phyloP scores from a whole-genome alignment of 2,797 vertebrate genomes.

The Aplochiton taeniatus region DNA sequence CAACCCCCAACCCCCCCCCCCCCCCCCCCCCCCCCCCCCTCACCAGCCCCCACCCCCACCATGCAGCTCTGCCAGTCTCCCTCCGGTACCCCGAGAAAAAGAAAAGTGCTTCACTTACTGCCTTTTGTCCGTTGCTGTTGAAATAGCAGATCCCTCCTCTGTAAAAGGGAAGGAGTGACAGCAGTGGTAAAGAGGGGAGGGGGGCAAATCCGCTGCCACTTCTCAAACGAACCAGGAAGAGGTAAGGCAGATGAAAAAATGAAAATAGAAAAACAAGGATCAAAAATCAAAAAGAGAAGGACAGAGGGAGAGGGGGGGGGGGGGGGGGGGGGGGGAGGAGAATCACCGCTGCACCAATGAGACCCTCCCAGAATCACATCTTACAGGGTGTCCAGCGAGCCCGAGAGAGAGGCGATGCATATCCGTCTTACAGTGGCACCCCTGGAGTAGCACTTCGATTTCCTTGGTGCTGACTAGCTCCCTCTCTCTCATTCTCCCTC shows the following conservation, averaged over 20 bases:
- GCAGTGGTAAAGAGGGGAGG: constrained; percentile 45
- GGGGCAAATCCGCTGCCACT: constrained; percentile 58
- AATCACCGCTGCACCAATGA: constrained; percentile 57
- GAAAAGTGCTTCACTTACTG: constrained; percentile 70
- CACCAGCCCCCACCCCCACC: constrained; percentile 60
- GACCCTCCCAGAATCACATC: constrained; percentile 56
- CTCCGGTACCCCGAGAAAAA: constrained; percentile 26
- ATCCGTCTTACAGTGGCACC: constrained; percentile 68
- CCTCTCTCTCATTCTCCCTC: constrained; percentile 42
- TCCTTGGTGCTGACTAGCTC: constrained; percentile 59
- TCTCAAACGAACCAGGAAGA: constrained; percentile 52
- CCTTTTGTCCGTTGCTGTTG: constrained; percentile 59
- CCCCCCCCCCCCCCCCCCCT: constrained; percentile 63
- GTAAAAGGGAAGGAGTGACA: constrained; percentile 18
- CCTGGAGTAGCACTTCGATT: constrained; percentile 79
- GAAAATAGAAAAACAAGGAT: constrained; percentile 23
- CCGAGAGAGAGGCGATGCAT: constrained; percentile 61
- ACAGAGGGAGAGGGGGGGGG: constrained; percentile 4
- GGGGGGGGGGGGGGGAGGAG: constrained; percentile 9
- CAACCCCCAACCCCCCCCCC: constrained; percentile 37
- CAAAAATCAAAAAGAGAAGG: constrained; percentile 40
- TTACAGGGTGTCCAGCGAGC: constrained; percentile 57
- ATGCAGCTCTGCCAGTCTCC: constrained; percentile 18
- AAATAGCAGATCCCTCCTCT: constrained; percentile 45
- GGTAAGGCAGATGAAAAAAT: constrained; percentile 48